Evolutionary conservation across 1,140 invertebrate genomes (phyloP).

Genomic region (Bemisia tabaci): DNA sequence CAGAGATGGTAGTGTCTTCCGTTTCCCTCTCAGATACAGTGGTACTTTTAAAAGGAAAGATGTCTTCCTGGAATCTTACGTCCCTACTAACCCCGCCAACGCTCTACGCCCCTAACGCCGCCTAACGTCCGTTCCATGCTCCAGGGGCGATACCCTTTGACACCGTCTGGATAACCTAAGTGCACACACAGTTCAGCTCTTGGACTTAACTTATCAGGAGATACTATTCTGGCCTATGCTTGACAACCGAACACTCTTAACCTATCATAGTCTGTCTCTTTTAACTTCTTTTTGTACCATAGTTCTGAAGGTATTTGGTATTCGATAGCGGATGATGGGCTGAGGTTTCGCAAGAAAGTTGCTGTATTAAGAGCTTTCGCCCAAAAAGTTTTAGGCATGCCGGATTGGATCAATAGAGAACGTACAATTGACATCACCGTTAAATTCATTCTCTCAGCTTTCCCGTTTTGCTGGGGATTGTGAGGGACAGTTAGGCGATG

Average conservation of each 20-base stretch:
- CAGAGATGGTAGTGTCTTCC: no score
- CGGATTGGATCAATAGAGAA: not conserved
- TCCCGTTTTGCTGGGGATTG: constrained; percentile 32
- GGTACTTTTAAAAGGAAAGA: no score
- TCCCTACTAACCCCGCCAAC: no score
- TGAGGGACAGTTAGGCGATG: not conserved
- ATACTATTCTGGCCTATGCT: not conserved
- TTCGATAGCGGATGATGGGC: not conserved
- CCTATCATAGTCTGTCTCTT: not conserved
- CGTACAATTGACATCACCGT: constrained; percentile 26
- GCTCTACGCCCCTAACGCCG: no score
- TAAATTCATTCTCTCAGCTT: constrained; percentile 30
- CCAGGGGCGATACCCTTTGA: not conserved
- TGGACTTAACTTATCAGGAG: not conserved
- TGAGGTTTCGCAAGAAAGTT: not conserved
- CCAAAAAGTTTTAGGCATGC: not conserved
- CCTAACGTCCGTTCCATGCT: no score
- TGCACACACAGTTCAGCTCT: not conserved
- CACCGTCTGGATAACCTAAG: not conserved
- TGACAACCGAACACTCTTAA: not conserved
- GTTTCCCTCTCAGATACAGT: no score
- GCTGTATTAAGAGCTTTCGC: not conserved
- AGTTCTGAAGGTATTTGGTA: not conserved
- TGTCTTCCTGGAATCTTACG: no score
- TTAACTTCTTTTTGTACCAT: not conserved